Evolutionary conservation across 1,140 invertebrate species (phyloP), one percentile per base, ranked within the genome.

Genomic region (Euura saliciscinereae): DNA sequence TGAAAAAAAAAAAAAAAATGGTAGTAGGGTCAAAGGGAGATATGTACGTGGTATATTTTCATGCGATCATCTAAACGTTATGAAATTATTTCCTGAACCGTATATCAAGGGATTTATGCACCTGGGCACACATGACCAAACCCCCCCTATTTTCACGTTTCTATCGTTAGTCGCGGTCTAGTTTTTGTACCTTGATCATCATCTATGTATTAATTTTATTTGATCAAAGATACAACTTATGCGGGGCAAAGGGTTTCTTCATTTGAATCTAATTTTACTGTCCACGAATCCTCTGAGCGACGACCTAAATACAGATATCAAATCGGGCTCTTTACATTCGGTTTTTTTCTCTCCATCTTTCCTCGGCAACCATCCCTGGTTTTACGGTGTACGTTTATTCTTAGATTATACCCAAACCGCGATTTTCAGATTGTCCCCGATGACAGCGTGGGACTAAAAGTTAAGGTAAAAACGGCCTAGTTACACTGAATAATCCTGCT

Each of bases 41-140:
- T 28, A 28, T 28, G 28, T 28, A 28, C 28, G 28, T 28, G 28
- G 28, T 28, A 28, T 28, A 28, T 28, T 28, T 28, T 59, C 6
- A 59, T 59, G 8, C 3, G 51, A 28, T 28, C 28, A 28, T 28
- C 28, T 28, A 74, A 67, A 77, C 78, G 78, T 81, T 81, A 82
- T 79, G 80, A 83, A 81, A 82, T 81, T 78, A 78, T 78, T 80
- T 80, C 77, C 65, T 78, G 73, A 77, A 79, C 75, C 74, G 71
- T 51, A 28, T 13, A 71, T 59, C 8, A 59, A 59, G 51, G 13
- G 51, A 59, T 59, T 59, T 6, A 8, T 68, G 70, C 77, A 83
- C 82, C 82, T 83, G 82, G 82, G 73, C 77, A 82, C 72, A 83
- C 81, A 83, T 73, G 72, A 28, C 28, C 28, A 69, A 42, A 13